Conservation (phyloP, 2,113 vertebrate genomes). For the Theristicus caerulescens region DNA sequence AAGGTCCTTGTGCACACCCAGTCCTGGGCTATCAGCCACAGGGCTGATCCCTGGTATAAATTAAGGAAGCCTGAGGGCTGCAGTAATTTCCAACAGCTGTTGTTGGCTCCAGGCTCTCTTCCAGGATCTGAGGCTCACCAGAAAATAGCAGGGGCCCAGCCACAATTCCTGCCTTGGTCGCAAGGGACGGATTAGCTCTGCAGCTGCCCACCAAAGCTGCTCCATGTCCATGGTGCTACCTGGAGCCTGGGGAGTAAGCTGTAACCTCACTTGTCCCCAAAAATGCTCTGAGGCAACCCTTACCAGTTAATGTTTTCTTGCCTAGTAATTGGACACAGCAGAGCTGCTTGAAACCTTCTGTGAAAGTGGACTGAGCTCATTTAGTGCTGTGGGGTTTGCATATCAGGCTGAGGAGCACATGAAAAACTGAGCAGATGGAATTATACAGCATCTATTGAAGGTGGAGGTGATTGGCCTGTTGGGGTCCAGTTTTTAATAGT, state of each 20-base stretch:
- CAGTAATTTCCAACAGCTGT: constrained; percentile 30
- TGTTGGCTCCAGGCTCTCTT: not conserved
- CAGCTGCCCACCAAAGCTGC: not conserved
- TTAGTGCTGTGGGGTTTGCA: not conserved
- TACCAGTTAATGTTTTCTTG: not conserved
- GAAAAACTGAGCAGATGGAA: not conserved
- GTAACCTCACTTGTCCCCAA: not conserved
- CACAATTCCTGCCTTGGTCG: not conserved
- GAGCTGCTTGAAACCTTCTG: not conserved
- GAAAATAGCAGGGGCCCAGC: not conserved
- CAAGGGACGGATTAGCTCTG: not conserved
- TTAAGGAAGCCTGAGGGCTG: constrained; percentile 1
- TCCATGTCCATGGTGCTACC: not conserved
- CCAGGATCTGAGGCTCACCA: not conserved
- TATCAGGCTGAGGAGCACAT: not conserved
- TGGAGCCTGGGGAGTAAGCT: not conserved
- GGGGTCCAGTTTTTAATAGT: not conserved
- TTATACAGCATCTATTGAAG: not conserved
- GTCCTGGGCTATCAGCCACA: not conserved
- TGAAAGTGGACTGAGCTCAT: not conserved
- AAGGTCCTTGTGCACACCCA: not conserved
- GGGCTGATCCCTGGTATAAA: not conserved
- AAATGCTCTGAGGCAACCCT: not conserved
- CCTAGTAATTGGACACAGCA: not conserved
- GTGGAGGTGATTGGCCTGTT: not conserved